Evolutionary conservation across 2,113 vertebrate genomes (phyloP).

Genomic region (Phainopepla nitens): DNA sequence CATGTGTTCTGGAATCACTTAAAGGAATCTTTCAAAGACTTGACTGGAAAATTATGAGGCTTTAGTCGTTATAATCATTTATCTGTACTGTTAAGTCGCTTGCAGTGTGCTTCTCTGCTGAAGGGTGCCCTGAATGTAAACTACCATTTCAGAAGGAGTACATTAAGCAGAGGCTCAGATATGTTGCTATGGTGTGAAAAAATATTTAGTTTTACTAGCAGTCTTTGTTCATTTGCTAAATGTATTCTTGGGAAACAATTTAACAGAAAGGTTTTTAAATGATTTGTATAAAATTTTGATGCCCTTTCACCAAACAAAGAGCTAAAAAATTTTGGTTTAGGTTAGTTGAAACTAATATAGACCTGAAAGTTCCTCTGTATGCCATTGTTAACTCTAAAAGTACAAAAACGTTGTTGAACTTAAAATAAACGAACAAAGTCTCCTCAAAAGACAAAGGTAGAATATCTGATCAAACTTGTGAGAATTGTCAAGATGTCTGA

Average conservation of each 20-base stretch:
- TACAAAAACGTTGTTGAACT: neutral
- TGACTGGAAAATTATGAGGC: neutral
- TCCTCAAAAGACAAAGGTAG: neutral
- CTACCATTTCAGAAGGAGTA: slow-evolving; percentile 43
- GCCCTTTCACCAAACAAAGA: neutral
- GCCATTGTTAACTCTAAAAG: neutral
- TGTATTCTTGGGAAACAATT: slow-evolving; percentile 56
- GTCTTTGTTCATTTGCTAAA: slow-evolving; percentile 60
- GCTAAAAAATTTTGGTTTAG: neutral
- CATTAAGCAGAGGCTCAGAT: slow-evolving; percentile 65
- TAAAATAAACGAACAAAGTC: neutral
- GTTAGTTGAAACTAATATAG: neutral
- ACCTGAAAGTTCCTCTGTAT: neutral
- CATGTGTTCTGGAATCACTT: neutral
- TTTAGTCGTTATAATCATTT: slow-evolving; percentile 44
- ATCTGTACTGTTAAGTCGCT: neutral
- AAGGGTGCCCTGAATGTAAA: slow-evolving; percentile 41
- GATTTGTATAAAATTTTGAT: slow-evolving; percentile 22
- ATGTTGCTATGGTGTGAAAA: slow-evolving; percentile 72
- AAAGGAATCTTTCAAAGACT: neutral
- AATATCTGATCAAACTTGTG: neutral
- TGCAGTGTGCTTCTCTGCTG: neutral
- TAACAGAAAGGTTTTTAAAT: slow-evolving; percentile 30
- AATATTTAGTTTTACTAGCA: slow-evolving; percentile 73
- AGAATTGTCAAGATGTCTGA: neutral